Base-by-base conservation (phyloP, 2,113 vertebrate species). In the Cavia aperea region DNA sequence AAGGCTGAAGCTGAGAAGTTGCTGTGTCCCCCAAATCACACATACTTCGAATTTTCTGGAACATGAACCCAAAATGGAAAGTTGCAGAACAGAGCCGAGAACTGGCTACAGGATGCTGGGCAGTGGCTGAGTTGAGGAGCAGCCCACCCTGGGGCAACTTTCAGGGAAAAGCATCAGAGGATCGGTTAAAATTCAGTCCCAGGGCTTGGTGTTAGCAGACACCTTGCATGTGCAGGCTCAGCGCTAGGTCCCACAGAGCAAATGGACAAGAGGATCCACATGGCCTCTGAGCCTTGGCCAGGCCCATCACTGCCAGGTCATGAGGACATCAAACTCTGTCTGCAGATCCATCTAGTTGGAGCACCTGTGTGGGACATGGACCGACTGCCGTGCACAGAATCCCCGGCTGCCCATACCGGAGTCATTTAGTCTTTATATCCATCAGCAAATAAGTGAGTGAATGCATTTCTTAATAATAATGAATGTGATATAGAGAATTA, bases 271-370 rank as follows among this genome's bases (percentile, higher is more conserved):
- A 79, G 77, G 31, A 60, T 36, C 36, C 43, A 6, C 13, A 15
- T 0, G 23, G 18, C 49, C 39, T 91, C 73, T 15, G 58, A 68
- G 16, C 39, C 36, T 85, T 16, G 4, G 33, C 31, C 63, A n/a
- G 63, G 24, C 21, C 51, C 56, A 2, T 31, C 19, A 2, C 14
- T 8, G 18, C 29, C 6, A 0, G 7, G 1, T n/a, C 51, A 2
- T 2, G 7, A 36, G 36, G n/a, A 66, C 7, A 33, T 5, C 31
- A 14, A 36, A 7, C 54, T 58, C 60, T 77, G 29, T 14, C 73
- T 68, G 4, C 11, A 85, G 82, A 13, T 11, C 51, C 26, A 0
- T 18, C 81, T 89, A 33, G 36, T 43, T 31, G 10, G 54, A 8
- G 19, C 26, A 79, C 36, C 16, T 29, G 60, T 63, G 75, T 29